A percentile compares a stretch with the other conserved stretches of the same genome.
Evolutionary conservation across 1,140 invertebrate species (phyloP).

Genomic region (Achroia grisella): DNA sequence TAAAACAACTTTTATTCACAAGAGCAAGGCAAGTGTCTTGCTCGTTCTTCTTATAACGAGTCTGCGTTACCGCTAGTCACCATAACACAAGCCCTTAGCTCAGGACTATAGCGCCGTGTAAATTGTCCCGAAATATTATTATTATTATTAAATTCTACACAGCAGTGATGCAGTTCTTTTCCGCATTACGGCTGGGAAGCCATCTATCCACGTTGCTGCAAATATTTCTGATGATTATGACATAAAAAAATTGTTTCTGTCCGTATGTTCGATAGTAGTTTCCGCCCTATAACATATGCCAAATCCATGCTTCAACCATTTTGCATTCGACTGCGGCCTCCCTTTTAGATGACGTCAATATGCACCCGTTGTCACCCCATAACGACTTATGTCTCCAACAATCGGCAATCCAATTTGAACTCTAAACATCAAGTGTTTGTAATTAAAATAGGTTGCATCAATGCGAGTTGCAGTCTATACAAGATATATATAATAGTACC

Average conservation of each 20-base stretch:
- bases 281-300: conserved; percentile 66
- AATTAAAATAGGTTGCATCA: conserved; percentile 8
- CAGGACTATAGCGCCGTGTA: too few species aligned
- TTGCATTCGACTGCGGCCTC: conserved; percentile 66
- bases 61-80: too few species aligned
- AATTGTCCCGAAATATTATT: too few species aligned
- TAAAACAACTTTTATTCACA: too few species aligned
- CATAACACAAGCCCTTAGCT: too few species aligned
- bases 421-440: not conserved
- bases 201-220: too few species aligned
- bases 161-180: too few species aligned
- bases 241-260: conserved; percentile 1
- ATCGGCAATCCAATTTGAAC: conserved; percentile 1
- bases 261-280: conserved; percentile 51
- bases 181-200: too few species aligned
- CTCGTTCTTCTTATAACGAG: too few species aligned
- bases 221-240: too few species aligned
- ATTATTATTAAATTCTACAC: too few species aligned
- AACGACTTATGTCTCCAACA: conserved; percentile 20
- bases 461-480: conserved; percentile 12
- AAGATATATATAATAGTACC: conserved; percentile 15
- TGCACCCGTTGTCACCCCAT: conserved; percentile 26
- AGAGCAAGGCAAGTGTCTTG: too few species aligned
- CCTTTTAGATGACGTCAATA: conserved; percentile 68
- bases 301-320: conserved; percentile 69